Base-by-base conservation (phyloP, 2,113 vertebrate genomes). In the Gymnorhina tibicen region DNA sequence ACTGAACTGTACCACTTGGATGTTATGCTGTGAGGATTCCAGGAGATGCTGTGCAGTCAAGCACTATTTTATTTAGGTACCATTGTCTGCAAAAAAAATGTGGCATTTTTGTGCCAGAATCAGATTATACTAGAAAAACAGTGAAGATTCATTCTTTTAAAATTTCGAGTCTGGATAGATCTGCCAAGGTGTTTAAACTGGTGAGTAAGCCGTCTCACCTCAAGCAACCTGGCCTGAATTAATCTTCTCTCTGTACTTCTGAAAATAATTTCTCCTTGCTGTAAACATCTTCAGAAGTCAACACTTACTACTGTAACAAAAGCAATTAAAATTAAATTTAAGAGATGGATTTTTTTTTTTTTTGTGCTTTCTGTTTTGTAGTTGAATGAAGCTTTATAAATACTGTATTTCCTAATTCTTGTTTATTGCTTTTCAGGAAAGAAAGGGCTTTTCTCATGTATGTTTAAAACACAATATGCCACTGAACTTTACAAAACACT, bases 281-380 rank as follows among this genome's bases (percentile, higher is more conserved):
- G 21, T 24, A 72, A 95, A 62, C 8, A 52, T 16, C 10, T 11
- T 35, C n/a, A n/a, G 53, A 83, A 70, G 13, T 21, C 55, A 67
- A 67, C 7, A 55, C 4, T 30, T 56, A 30, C 6, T 75, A 30
- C 4, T 26, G 12, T 18, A 58, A 50, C 11, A 76, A 70, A 82
- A 79, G 1, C 1, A 37, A 55, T 47, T 49, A 42, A 67, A 78
- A 47, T 6, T 24, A 49, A 82, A 77, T 75, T 58, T 75, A 50
- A 58, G 16, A 35, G 7, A 8, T 6, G 1, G 4, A 3, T 7
- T 1, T 19, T 20, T 59, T 66, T n/a, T n/a, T 41, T 23, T 59
- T 66, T 13, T 16, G 2, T 70, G 8, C 11, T 84, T 84, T 74
- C 41, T 69, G 8, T 50, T 84, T 66, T 78, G 9, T n/a, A 42